phyloP scores from a whole-genome alignment of 2,888 invertebrate genomes.

The Oscheius sp. region DNA sequence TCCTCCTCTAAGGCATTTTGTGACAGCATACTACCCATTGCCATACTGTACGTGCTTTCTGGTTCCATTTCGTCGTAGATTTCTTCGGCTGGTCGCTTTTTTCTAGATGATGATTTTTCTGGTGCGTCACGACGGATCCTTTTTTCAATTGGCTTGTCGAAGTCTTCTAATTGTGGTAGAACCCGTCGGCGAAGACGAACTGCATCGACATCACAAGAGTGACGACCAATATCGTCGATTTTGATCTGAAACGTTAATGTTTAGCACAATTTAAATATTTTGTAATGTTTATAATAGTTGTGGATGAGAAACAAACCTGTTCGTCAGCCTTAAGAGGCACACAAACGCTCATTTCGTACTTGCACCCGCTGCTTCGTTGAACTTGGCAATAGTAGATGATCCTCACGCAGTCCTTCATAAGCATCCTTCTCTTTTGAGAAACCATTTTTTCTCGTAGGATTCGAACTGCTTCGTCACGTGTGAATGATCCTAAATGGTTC shows the following conservation, averaged over 20 bases:
- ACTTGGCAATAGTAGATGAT: constrained; percentile 33
- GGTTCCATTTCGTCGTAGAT: not conserved
- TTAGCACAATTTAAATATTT: too few relatives aligned
- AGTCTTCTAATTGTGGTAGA: constrained; percentile 22
- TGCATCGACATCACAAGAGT: constrained; percentile 10
- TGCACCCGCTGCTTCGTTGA: constrained; percentile 21
- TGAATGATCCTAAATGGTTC: constrained; percentile 16
- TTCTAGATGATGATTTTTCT: too few relatives aligned
- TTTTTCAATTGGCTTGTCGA: constrained; percentile 26
- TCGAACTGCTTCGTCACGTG: constrained; percentile 21
- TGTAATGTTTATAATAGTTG: too few relatives aligned
- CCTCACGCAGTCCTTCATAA: constrained; percentile 26
- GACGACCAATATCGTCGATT: constrained; percentile 7
- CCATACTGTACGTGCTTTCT: not conserved
- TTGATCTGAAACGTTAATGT: constrained; percentile 12
- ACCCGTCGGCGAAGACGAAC: not conserved
- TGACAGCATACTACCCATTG: not conserved
- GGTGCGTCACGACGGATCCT: not conserved
- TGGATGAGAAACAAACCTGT: constrained; percentile 17
- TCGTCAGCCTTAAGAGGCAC: constrained; percentile 19
- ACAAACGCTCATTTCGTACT: constrained; percentile 31
- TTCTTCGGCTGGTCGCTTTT: not conserved
- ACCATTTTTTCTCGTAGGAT: constrained; percentile 20
- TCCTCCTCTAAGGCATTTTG: not conserved
- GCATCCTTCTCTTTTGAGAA: constrained; percentile 30